phyloP scores from a whole-genome alignment of 1,140 invertebrate species.

The Eubasilissa regina region DNA sequence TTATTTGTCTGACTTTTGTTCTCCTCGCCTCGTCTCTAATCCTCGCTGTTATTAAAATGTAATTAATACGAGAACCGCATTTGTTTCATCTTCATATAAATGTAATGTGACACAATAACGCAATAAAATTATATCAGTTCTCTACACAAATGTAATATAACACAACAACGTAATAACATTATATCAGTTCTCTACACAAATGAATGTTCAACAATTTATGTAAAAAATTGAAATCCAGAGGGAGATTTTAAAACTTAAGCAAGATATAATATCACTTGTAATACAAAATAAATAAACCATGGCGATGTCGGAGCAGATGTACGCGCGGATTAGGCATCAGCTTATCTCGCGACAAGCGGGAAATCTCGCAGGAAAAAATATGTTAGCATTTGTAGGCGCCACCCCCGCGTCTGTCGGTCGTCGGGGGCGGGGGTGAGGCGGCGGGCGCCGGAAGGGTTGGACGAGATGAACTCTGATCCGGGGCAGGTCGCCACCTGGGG shows the following conservation, averaged over 20 bases:
- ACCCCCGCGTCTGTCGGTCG: neutral
- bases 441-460: neutral
- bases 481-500: constrained; percentile 44
- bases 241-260: constrained; percentile 24
- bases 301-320: constrained; percentile 31
- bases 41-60: too few relatives aligned
- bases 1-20: too few relatives aligned
- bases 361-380: constrained; percentile 43
- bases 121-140: too few relatives aligned
- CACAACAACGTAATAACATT: too few relatives aligned
- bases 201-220: too few relatives aligned
- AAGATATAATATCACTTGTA: constrained; percentile 40
- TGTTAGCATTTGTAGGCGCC: constrained; percentile 47
- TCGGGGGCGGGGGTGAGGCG: neutral
- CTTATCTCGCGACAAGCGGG: constrained; percentile 37
- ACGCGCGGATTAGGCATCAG: constrained; percentile 41
- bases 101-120: too few relatives aligned
- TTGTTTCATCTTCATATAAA: too few relatives aligned
- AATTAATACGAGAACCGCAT: too few relatives aligned
- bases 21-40: too few relatives aligned
- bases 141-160: too few relatives aligned
- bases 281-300: constrained; percentile 39
- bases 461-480: constrained; percentile 38
- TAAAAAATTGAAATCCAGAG: too few relatives aligned
- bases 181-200: too few relatives aligned